Conservation (phyloP, 2,797 vertebrate genomes). For the Myotis myotis region DNA sequence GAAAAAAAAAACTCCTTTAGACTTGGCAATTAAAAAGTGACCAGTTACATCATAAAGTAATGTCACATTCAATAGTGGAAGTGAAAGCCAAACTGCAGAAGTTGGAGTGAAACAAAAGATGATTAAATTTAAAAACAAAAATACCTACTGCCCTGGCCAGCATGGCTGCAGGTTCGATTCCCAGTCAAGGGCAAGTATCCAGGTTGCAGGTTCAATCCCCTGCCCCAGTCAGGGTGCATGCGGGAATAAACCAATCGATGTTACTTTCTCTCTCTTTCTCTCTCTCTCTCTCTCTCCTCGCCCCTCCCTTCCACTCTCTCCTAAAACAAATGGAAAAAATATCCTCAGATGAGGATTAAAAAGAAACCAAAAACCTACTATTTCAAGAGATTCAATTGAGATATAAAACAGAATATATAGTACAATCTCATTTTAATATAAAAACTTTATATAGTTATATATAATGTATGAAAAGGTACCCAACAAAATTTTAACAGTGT, state of each 20-base stretch:
- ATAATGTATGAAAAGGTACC: not conserved
- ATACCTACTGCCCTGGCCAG: too few relatives aligned
- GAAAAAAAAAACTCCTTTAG: not conserved
- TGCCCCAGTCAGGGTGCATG: too few relatives aligned
- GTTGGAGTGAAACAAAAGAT: not conserved
- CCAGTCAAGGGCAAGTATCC: too few relatives aligned
- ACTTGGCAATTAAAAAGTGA: constrained; percentile 11
- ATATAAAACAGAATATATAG: not conserved
- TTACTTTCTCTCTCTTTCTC: too few relatives aligned
- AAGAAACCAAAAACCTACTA: not conserved
- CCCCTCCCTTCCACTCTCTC: too few relatives aligned
- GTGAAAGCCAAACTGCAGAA: not conserved
- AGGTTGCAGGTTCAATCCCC: too few relatives aligned
- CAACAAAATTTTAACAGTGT: not conserved
- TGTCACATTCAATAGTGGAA: not conserved
- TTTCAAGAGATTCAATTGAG: constrained; percentile 22
- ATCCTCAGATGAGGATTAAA: not conserved
- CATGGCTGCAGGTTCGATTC: too few relatives aligned
- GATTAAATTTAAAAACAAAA: not conserved
- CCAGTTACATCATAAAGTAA: not conserved
- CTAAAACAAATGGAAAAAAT: too few relatives aligned
- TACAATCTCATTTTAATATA: not conserved
- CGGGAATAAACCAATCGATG: too few relatives aligned
- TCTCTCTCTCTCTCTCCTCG: too few relatives aligned
- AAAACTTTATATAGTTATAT: constrained; percentile 2